Percentiles rank a stretch among this genome's conserved stretches.
phyloP scores from a whole-genome alignment of 2,888 invertebrate genomes.

The Megaustenia siamemsis region DNA sequence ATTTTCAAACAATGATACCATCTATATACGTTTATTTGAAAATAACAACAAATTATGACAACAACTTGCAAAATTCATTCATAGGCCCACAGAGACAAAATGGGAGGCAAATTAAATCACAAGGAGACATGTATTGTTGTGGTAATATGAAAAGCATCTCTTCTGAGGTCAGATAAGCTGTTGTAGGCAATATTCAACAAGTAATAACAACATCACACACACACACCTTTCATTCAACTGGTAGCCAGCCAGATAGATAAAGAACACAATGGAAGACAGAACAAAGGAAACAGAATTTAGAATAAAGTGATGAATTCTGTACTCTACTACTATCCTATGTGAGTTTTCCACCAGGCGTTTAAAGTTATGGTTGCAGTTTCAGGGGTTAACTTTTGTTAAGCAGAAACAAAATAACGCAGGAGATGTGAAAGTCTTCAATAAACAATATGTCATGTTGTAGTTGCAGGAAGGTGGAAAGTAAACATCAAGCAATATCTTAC shows the following conservation, averaged over 20 bases:
- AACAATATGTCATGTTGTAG: no score
- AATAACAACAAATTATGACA: slow-evolving; percentile 36
- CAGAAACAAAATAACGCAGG: not conserved
- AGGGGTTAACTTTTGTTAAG: no score
- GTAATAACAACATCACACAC: slow-evolving; percentile 13
- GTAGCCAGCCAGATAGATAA: not conserved
- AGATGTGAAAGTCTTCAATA: not conserved
- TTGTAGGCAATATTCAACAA: slow-evolving; percentile 37
- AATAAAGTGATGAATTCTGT: not conserved
- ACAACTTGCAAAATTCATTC: slow-evolving; percentile 30
- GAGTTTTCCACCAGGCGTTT: not conserved
- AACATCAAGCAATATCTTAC: no score
- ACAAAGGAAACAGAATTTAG: not conserved
- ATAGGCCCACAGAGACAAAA: not conserved
- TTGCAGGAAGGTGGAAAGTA: no score
- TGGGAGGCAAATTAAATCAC: not conserved
- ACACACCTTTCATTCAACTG: slow-evolving; percentile 4
- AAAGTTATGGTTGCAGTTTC: no score
- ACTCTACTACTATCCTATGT: not conserved
- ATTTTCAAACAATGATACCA: no score
- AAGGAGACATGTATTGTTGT: slow-evolving; percentile 12
- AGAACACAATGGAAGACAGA: not conserved
- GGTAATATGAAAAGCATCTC: slow-evolving; percentile 41
- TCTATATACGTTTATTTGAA: slow-evolving; percentile 35
- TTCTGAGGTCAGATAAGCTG: slow-evolving; percentile 38